Evolutionary conservation across 2,113 vertebrate species (phyloP), one percentile per base, ranked within the genome.

Genomic region (Chauna torquata): DNA sequence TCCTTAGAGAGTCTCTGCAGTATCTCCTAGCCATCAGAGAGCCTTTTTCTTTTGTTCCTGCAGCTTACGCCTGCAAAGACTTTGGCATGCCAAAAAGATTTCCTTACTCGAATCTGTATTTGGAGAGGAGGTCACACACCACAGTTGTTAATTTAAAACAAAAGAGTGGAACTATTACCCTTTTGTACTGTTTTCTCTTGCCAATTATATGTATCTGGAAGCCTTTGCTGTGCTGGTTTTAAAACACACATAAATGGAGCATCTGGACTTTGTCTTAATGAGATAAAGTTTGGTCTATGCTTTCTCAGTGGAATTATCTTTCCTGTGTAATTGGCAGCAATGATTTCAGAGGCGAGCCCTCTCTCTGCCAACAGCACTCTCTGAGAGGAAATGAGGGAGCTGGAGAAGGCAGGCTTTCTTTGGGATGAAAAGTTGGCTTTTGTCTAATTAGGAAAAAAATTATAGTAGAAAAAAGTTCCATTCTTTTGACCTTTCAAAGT

Each of bases 231-330:
- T 9, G 45, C 59, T 91, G 64, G 82, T 96, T 97, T 97, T 82
- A 84, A 97, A 96, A 69, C 52, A 71, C 72, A 94, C 64, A 82
- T 92, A 97, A 97, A 96, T 6, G 28, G 89, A 96, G 86, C 92
- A 96, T 96, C 95, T 97, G 95, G 91, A 92, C 86, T 98, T 97
- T 83, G 62, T 96, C 96, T 96, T 97, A 96, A 98, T 93, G 91
- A 98, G 96, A 97, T 96, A 94, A 97, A 96, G 79, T 97, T 97
- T 97, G 81, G 59, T 94, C 90, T 96, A 94, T 49, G 27, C 64
- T 93, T 96, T 94, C 96, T 96, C 95, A 80, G 85, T 7, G 30
- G 96, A 96, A 96, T 95, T 92, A 59, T 82, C 94, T 96, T 86
- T 85, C 62, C 65, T 75, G 59, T 93, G 55, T 95, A 98, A 98